These are phyloP conservation scores for Eremobia ochroleuca DNA, from an alignment of 2,888 invertebrate species.

Conservation along the genomic window DNA sequence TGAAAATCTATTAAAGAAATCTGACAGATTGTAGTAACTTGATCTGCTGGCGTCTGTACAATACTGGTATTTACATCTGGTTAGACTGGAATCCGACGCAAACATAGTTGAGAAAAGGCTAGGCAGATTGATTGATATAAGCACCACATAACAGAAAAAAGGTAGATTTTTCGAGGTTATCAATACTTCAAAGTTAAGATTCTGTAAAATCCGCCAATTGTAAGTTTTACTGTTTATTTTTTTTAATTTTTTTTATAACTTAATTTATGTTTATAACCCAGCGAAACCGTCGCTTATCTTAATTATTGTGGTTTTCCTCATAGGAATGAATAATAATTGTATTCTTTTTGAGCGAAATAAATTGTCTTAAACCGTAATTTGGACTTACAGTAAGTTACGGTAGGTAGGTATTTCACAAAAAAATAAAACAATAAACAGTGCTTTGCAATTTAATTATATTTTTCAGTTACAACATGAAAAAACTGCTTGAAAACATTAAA, in stretches of 20 bases:
- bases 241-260: too few species aligned
- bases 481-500: background rate
- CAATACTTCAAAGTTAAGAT: background rate
- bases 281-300: too few species aligned
- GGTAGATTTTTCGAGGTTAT: background rate
- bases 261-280: too few species aligned
- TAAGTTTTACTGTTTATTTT: too few species aligned
- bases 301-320: too few species aligned
- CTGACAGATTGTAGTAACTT: too few species aligned
- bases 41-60: too few species aligned
- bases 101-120: background rate
- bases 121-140: background rate
- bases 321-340: too few species aligned
- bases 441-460: background rate
- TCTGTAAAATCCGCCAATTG: conserved; percentile 1
- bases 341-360: background rate
- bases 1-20: too few species aligned
- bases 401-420: background rate
- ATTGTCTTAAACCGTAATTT: background rate
- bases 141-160: background rate
- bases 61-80: background rate
- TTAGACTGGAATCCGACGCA: background rate
- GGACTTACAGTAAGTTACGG: background rate
- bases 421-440: background rate
- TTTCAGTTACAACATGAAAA: background rate